phyloP scores from a whole-genome alignment of 2,113 vertebrate species.

The Atractosteus spatula region DNA sequence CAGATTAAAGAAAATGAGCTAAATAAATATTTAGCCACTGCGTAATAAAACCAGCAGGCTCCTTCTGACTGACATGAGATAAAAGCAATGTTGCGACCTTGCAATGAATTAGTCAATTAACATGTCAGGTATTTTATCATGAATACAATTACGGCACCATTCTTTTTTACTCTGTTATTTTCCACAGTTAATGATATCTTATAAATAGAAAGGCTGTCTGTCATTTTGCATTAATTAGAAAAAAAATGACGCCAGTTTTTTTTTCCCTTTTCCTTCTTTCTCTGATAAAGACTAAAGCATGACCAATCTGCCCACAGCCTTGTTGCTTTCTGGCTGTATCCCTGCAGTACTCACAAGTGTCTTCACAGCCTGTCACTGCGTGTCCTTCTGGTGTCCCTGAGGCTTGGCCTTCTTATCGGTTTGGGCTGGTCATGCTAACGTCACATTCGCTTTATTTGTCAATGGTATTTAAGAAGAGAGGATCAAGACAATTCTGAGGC shows the following conservation, averaged over 20 bases:
- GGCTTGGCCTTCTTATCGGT: conserved; percentile 5
- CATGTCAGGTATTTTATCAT: conserved; percentile 26
- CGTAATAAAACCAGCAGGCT: neutral
- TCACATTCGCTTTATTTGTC: neutral
- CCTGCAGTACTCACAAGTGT: conserved; percentile 24
- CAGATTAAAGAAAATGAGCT: too few relatives aligned
- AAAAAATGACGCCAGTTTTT: neutral
- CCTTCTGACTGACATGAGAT: neutral
- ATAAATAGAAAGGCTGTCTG: conserved; percentile 36
- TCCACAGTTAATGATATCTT: conserved; percentile 8
- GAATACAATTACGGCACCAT: conserved; percentile 13
- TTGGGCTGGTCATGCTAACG: neutral
- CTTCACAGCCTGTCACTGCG: conserved; percentile 29
- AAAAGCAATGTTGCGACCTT: neutral
- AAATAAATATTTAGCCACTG: too few relatives aligned
- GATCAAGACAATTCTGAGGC: neutral
- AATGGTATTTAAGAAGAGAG: neutral
- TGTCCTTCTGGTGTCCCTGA: conserved; percentile 31
- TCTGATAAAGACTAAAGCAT: conserved; percentile 13
- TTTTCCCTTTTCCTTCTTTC: conserved; percentile 13
- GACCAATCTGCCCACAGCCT: conserved; percentile 17
- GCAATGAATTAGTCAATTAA: conserved; percentile 2
- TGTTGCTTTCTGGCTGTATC: neutral
- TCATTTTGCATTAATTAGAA: conserved; percentile 51
- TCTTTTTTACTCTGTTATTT: conserved; percentile 13